Conservation (phyloP, 2,888 invertebrate genomes). For the Melipona beecheii region DNA sequence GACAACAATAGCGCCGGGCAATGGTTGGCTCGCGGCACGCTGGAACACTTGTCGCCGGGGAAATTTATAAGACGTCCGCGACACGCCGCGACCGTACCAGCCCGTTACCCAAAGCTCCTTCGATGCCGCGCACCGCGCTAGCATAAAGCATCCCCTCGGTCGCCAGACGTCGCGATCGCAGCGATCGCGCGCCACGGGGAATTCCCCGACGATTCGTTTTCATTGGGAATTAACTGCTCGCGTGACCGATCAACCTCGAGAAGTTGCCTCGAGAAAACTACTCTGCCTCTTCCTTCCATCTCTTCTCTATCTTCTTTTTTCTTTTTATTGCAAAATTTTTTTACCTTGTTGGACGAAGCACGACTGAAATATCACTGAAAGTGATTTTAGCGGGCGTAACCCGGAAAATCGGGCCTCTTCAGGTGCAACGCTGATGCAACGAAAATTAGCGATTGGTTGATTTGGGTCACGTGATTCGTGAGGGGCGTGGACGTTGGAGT, state of each 20-base stretch:
- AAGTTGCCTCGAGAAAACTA: background rate
- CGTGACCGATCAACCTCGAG: background rate
- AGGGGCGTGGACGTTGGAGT: too few relatives aligned
- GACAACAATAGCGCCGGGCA: conserved; percentile 78
- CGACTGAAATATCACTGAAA: too few relatives aligned
- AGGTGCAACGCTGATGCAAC: too few relatives aligned
- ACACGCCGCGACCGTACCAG: conserved; percentile 43
- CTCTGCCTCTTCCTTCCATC: too few relatives aligned
- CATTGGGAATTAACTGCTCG: background rate
- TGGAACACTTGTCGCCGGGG: conserved; percentile 76
- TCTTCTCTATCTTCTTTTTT: background rate
- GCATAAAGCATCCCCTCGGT: conserved; percentile 29
- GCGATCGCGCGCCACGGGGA: conserved; percentile 1
- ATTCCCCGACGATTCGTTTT: background rate
- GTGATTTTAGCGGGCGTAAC: too few relatives aligned
- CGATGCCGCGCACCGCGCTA: conserved; percentile 28
- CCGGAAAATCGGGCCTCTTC: too few relatives aligned
- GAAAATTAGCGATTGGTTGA: too few relatives aligned
- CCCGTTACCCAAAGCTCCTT: conserved; percentile 28
- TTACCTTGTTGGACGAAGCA: too few relatives aligned
- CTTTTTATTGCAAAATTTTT: background rate
- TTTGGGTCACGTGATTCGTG: too few relatives aligned
- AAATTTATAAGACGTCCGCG: conserved; percentile 73
- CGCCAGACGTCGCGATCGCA: conserved; percentile 8
- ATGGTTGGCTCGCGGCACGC: conserved; percentile 54